phyloP scores from a whole-genome alignment of 2,797 vertebrate genomes.

The Gymnopithys bicolor region DNA sequence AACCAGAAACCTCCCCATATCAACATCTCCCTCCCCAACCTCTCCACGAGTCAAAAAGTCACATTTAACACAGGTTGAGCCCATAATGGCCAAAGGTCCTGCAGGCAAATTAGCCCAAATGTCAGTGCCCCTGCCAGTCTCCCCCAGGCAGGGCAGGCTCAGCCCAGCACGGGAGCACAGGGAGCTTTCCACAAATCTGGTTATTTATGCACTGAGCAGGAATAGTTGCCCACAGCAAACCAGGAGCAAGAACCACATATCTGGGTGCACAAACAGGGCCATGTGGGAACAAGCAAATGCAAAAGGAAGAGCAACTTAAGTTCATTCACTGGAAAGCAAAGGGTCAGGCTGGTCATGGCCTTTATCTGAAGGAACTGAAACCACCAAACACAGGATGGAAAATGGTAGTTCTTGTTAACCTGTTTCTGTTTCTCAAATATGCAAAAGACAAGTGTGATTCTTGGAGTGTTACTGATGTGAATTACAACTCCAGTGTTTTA shows the following conservation, averaged over 20 bases:
- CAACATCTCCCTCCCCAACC: neutral
- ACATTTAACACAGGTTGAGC: neutral
- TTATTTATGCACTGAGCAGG: neutral
- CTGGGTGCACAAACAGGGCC: neutral
- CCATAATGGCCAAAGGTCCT: neutral
- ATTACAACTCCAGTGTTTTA: neutral
- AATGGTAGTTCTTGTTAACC: rapidly evolving
- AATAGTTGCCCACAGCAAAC: neutral
- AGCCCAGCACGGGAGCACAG: neutral
- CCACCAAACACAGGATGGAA: neutral
- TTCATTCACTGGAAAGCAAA: neutral
- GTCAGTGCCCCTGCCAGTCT: constrained; percentile 1
- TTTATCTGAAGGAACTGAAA: neutral
- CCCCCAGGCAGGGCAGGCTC: neutral
- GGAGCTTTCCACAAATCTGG: neutral
- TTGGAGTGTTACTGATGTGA: neutral
- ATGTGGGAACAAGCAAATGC: neutral
- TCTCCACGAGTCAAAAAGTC: neutral
- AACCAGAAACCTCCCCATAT: neutral
- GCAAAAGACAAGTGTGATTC: neutral
- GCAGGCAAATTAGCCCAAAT: constrained; percentile 1
- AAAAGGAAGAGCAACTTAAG: neutral
- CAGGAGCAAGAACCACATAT: neutral
- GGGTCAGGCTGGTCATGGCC: rapidly evolving
- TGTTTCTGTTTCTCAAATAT: neutral